Evolutionary conservation across 2,113 vertebrate genomes (phyloP).

Genomic region (Drymodes brunneopygia): DNA sequence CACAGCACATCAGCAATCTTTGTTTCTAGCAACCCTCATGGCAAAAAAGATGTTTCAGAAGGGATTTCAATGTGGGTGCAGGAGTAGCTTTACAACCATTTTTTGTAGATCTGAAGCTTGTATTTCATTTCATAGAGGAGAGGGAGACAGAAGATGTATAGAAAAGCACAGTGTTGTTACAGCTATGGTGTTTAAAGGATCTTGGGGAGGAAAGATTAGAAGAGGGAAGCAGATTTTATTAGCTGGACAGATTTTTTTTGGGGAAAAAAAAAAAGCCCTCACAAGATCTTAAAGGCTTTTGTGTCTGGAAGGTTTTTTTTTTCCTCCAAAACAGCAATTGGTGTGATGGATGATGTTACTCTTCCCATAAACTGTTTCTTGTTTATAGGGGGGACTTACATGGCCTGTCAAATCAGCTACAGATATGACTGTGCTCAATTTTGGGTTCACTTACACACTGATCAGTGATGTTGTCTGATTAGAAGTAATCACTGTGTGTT

Average conservation of each 20-base stretch:
- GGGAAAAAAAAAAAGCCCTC: accelerated
- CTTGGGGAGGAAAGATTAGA: not conserved
- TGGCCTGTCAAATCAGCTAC: not conserved
- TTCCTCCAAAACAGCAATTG: not conserved
- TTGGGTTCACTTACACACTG: not conserved
- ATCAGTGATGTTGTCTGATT: not conserved
- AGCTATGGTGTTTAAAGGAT: not conserved
- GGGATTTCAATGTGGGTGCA: not conserved
- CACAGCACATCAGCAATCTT: not conserved
- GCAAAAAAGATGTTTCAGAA: not conserved
- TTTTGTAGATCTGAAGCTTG: not conserved
- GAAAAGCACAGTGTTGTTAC: not conserved
- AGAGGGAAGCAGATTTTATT: not conserved
- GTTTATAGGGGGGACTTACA: not conserved
- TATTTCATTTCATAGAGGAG: not conserved
- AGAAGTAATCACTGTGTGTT: not conserved
- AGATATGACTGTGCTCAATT: not conserved
- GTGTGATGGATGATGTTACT: not conserved
- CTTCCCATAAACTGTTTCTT: not conserved
- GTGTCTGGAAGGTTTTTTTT: not conserved
- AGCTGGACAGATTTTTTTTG: not conserved
- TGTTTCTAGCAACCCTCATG: not conserved
- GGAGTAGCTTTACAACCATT: not conserved
- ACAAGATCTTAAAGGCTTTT: not conserved
- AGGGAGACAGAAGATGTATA: not conserved